Conservation (phyloP, 2,888 invertebrate genomes). For the Cenopis cana region DNA sequence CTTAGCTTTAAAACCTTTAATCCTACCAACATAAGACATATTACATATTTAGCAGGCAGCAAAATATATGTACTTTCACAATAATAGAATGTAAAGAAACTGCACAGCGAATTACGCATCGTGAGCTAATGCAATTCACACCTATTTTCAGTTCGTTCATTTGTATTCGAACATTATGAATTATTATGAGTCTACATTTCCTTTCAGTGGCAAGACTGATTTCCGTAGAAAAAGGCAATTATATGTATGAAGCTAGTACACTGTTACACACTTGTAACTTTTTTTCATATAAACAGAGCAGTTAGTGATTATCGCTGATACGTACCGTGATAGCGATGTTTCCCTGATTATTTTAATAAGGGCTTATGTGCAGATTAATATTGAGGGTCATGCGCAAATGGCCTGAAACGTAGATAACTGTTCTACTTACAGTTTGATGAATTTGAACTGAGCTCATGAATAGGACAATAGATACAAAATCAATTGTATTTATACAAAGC, state of each 20-base stretch:
- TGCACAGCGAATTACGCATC: constrained; percentile 20
- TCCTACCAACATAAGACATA: too few species aligned
- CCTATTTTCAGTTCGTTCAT: constrained; percentile 18
- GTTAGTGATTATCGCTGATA: constrained; percentile 16
- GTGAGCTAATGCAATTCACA: constrained; percentile 14
- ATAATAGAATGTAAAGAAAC: neutral
- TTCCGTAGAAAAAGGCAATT: neutral
- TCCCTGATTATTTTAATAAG: constrained; percentile 11
- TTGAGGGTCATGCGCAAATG: neutral
- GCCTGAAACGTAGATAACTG: neutral
- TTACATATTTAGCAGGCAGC: too few species aligned
- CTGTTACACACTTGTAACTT: neutral
- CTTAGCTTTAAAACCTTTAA: too few species aligned
- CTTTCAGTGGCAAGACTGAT: neutral
- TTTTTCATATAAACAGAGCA: neutral
- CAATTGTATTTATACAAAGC: too few species aligned
- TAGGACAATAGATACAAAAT: too few species aligned
- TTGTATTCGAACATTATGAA: constrained; percentile 14
- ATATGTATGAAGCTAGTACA: neutral
- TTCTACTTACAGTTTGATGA: constrained; percentile 10
- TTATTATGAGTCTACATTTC: constrained; percentile 14
- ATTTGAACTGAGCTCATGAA: too few species aligned
- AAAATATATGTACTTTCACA: neutral
- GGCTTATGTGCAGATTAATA: neutral
- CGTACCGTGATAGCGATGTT: constrained; percentile 11